Conservation (phyloP, 2,113 vertebrate species). For the Ageneiosus marmoratus region DNA sequence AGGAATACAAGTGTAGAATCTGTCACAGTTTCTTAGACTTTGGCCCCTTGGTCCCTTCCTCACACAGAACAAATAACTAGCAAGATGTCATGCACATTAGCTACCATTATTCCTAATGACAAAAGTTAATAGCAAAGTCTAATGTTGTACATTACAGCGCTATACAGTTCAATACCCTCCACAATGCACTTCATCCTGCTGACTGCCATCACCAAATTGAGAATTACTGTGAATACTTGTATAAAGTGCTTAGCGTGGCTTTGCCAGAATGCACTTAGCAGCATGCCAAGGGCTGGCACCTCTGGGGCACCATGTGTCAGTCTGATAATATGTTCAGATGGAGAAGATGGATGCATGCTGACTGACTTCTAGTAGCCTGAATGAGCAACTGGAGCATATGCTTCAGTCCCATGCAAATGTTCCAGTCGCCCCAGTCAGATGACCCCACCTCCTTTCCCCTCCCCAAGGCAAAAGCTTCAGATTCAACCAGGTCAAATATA, state of each 20-base stretch:
- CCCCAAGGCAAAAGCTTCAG: background rate
- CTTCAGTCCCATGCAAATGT: conserved; percentile 56
- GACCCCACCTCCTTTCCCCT: background rate
- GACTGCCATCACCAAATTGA: background rate
- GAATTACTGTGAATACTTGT: background rate
- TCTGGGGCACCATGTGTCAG: conserved; percentile 58
- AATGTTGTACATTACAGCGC: background rate
- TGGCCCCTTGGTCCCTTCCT: background rate
- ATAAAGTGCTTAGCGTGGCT: background rate
- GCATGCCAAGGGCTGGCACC: background rate
- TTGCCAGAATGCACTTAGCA: conserved; percentile 41
- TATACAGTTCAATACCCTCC: background rate
- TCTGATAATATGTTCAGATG: conserved; percentile 61
- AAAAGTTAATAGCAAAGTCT: conserved; percentile 4
- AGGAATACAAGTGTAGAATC: background rate
- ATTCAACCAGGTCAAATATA: conserved; percentile 43
- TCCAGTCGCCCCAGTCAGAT: conserved; percentile 54
- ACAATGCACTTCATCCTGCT: background rate
- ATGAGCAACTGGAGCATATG: conserved; percentile 64
- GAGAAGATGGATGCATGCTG: conserved; percentile 57
- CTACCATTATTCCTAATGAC: background rate
- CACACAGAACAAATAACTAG: background rate
- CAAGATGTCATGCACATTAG: conserved; percentile 1
- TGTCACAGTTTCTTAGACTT: background rate
- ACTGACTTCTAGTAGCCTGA: conserved; percentile 74